Base-by-base conservation (phyloP, 2,797 vertebrate genomes). In the Lutjanus argentimaculatus region DNA sequence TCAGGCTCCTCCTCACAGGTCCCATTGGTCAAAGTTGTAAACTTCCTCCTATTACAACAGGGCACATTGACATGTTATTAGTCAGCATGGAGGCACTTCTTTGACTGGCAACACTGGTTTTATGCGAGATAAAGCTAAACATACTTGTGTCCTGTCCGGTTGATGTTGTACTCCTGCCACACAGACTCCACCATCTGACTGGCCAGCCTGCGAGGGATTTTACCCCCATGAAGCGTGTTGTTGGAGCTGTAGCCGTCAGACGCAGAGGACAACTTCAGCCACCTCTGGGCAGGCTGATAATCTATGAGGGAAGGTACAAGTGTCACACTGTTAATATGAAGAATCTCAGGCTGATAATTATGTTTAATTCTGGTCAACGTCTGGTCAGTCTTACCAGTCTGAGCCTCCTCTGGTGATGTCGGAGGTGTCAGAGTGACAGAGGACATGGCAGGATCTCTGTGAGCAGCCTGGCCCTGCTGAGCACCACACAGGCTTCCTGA, bases 151-250 rank as follows among this genome's bases (percentile, higher is more conserved):
- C 96, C 97, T 74, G 97, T 95, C 90, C 96, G 96, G 93, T 98
- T 98, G 87, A 97, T 96, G 93, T 97, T 98, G 93, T 97, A 99
- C 94, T 99, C 97, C 92, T 99, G 97, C 98, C 98, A 99, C 79
- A 98, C 98, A 88, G 96, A 95, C 92, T 98, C 97, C 87, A 99
- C 97, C 95, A 99, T 98, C 75, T 98, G 97, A 90, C 96, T 96
- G 90, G 97, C 97, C 80, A 99, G 92, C 91, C 97, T 97, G 82
- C 96, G 96, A 57, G 98, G 98, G 91, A 99, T 97, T 93, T 97
- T 98, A 55, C 98, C 97, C 75, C 97, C 97, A 10, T 99, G 98
- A 85, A 97, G 97, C 79, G 95, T 97, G 90, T 96, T 97, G 92
- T 97, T 97, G 1, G 95, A 96, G 89, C 93, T 97, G 93, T 97